These are phyloP conservation scores for Nannospalax galili DNA, from an alignment of 2,113 vertebrate genomes.

Conservation along the genomic window DNA sequence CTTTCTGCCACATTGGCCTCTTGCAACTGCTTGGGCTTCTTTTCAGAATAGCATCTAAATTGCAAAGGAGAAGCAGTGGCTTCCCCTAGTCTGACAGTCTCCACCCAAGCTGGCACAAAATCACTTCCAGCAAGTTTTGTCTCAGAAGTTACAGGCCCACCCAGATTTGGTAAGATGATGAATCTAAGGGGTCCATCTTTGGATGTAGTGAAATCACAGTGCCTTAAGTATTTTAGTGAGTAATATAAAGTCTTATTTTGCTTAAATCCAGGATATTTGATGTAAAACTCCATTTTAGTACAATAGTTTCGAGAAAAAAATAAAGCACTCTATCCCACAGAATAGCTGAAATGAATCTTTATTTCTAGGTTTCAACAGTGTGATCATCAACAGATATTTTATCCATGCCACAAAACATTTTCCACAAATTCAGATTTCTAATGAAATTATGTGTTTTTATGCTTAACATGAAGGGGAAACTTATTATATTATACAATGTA, in stretches of 20 bases:
- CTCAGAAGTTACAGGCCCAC: background rate
- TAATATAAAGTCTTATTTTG: background rate
- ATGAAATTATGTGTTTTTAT: background rate
- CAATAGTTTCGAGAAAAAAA: background rate
- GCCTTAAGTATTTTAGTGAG: background rate
- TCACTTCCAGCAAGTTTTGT: background rate
- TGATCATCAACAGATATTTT: background rate
- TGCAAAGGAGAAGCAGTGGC: background rate
- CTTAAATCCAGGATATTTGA: background rate
- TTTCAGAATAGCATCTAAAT: background rate
- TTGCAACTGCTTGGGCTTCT: background rate
- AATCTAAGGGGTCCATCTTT: background rate
- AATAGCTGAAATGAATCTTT: background rate
- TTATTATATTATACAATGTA: background rate
- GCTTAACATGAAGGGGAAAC: background rate
- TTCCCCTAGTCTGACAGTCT: background rate
- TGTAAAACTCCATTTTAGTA: slow-evolving; percentile 15
- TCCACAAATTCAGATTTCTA: background rate
- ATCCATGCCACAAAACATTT: background rate
- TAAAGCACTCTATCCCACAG: background rate
- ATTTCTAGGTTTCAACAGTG: background rate
- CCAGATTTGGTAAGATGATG: background rate
- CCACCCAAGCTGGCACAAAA: background rate
- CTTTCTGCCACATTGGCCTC: background rate
- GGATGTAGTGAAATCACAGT: background rate